These are phyloP conservation scores for Caenorhabditis wallacei DNA, from an alignment of 2,888 invertebrate genomes.

Conservation along the genomic window DNA sequence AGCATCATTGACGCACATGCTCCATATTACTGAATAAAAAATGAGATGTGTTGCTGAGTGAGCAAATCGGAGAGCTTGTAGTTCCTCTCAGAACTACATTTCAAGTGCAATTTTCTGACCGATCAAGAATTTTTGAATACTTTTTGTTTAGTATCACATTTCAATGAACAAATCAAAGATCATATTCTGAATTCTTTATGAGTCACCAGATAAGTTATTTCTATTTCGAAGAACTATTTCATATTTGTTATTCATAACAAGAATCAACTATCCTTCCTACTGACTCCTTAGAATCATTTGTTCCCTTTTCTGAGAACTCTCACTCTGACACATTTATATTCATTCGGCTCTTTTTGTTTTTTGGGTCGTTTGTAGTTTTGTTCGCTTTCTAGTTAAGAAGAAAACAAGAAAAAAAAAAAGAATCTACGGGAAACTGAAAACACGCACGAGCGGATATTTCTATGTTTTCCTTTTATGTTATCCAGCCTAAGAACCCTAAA, in stretches of 20 bases:
- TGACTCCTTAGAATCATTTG: too few relatives aligned
- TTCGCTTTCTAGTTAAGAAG: conserved; percentile 15
- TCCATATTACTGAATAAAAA: conserved; percentile 35
- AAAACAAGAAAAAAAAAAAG: conserved; percentile 40
- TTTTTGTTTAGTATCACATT: background rate
- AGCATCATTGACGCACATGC: conserved; percentile 27
- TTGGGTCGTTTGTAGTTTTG: conserved; percentile 25
- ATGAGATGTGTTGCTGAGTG: conserved; percentile 17
- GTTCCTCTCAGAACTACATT: conserved; percentile 41
- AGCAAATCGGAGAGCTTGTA: conserved; percentile 2
- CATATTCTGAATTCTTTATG: too few relatives aligned
- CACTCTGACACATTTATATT: background rate
- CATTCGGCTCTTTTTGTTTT: conserved; percentile 13
- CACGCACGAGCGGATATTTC: background rate
- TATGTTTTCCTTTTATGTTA: conserved; percentile 11
- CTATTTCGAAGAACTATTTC: too few relatives aligned
- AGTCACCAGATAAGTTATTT: too few relatives aligned
- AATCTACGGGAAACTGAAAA: conserved; percentile 7
- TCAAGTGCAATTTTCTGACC: conserved; percentile 7
- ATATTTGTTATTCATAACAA: too few relatives aligned
- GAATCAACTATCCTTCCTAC: background rate
- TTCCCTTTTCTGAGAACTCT: conserved; percentile 1
- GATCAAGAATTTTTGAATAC: background rate
- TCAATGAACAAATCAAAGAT: background rate
- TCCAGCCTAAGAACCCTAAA: background rate